Percentiles rank a stretch among this genome's conserved stretches.
Evolutionary conservation across 2,888 invertebrate genomes (phyloP).

Genomic region (Latrodectus elegans): DNA sequence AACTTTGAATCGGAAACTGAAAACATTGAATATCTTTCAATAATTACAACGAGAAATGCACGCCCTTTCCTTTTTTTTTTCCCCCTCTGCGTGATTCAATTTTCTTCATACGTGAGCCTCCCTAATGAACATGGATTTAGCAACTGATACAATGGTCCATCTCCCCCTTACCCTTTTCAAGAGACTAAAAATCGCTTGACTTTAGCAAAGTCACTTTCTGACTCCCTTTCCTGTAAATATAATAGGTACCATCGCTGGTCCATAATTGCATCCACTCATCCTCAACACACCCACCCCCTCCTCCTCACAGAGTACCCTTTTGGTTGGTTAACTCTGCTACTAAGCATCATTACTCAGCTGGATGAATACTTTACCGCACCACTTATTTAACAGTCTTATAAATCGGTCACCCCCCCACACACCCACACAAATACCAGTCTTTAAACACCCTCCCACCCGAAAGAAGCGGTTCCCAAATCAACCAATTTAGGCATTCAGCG

Average conservation of each 20-base stretch:
- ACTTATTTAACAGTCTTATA: conserved; percentile 64
- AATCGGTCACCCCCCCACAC: conserved; percentile 27
- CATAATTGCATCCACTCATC: conserved; percentile 57
- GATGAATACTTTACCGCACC: conserved; percentile 50
- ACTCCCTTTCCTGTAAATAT: conserved; percentile 1
- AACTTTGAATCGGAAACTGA: background rate
- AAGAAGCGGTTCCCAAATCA: conserved; percentile 39
- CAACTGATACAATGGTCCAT: conserved; percentile 35
- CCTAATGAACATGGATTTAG: conserved; percentile 53
- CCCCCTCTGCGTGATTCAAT: conserved; percentile 38
- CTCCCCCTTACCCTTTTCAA: conserved; percentile 1
- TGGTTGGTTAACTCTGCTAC: conserved; percentile 54
- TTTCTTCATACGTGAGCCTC: conserved; percentile 41
- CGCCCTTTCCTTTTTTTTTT: conserved; percentile 44
- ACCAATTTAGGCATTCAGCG: conserved; percentile 27
- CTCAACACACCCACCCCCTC: background rate
- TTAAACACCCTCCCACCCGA: conserved; percentile 43
- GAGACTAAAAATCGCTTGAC: conserved; percentile 51
- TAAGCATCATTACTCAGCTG: conserved; percentile 46
- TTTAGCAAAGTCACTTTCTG: conserved; percentile 19
- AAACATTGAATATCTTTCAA: background rate
- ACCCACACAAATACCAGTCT: conserved; percentile 41
- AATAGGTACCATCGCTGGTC: conserved; percentile 31
- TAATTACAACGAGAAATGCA: background rate
- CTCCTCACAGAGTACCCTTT: conserved; percentile 9